Evolutionary conservation across 2,888 invertebrate species (phyloP), one percentile per base, ranked within the genome.

Genomic region (Xestoiulus laeticollis): DNA sequence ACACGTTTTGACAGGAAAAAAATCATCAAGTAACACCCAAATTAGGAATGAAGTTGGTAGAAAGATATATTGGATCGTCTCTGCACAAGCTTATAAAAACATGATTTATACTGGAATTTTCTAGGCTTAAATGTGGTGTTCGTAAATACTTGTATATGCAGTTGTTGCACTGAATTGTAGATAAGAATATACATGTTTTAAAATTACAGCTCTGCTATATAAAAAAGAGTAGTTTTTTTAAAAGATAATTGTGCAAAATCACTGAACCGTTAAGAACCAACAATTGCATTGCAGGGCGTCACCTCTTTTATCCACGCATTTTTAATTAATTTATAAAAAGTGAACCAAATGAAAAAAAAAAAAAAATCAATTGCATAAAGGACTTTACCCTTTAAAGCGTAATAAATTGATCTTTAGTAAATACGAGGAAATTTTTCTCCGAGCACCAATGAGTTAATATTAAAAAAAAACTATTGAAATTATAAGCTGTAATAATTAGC

Each of bases 281-380:
- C 68, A 68, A 68, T 68, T 68, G 8, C 68, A 68, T 22, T 10
- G 26, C 12, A 26, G 68, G 68, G 68, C 68, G 68, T 68, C 10
- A 68, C 68, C 68, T 68, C 68, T 19, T 68, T 68, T 68, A 68
- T 68, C 53, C 6, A n/a, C 5, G 5, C 68, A 68, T 68, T 68
- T n/a, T 68, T 68, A 68, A 68, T 68, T 68, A 68, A 22, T 68
- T 26, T 2, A 59, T 48, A 68, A 68, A 68, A 68, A 26, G 10
- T n/a, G 8, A 26, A 6, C 26, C 26, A 26, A 26, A 26, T 26
- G n/a, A 68, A 6, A 6, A 53, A 53, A 53, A 68, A 68, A 68
- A 26, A 6, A 68, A 26, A 26, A 26, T 26, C 5, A 3, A 19
- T 89, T 89, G 87, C 12, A 86, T 85, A 59, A 32, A 87, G 85